phyloP scores from a whole-genome alignment of 2,888 invertebrate genomes.

The Lymantria monacha region DNA sequence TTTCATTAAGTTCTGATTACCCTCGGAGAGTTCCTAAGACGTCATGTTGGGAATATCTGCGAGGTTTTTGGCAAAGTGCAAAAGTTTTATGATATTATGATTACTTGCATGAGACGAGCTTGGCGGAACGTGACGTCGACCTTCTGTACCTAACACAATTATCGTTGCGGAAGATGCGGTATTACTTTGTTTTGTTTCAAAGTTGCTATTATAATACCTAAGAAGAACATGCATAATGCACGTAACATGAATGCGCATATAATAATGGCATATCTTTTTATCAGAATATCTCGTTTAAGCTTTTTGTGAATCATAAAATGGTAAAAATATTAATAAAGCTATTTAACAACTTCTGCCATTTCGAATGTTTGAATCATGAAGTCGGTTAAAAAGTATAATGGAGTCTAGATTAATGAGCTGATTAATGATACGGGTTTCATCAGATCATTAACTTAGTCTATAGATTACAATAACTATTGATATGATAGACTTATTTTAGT shows the following conservation, averaged over 20 bases:
- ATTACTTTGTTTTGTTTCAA: conserved; percentile 29
- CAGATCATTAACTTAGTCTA: no score
- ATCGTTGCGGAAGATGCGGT: conserved; percentile 34
- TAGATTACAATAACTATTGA: no score
- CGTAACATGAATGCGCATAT: background rate
- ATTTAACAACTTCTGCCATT: no score
- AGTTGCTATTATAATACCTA: conserved; percentile 2
- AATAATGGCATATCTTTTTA: no score
- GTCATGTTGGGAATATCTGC: conserved; percentile 58
- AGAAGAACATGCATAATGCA: background rate
- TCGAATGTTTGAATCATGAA: no score
- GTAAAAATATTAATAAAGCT: no score
- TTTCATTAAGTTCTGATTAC: conserved; percentile 81
- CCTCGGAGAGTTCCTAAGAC: conserved; percentile 62
- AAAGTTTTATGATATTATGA: conserved; percentile 80
- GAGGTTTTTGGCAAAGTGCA: conserved; percentile 74
- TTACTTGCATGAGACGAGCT: conserved; percentile 70
- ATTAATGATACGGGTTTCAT: no score
- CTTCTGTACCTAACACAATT: conserved; percentile 24
- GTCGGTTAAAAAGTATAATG: no score
- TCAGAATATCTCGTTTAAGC: no score
- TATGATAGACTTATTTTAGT: no score
- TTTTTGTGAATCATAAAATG: no score
- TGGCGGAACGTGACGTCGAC: conserved; percentile 52
- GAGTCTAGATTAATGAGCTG: no score